These are phyloP conservation scores for Tapera naevia DNA, from an alignment of 2,797 vertebrate genomes.

Conservation along the genomic window DNA sequence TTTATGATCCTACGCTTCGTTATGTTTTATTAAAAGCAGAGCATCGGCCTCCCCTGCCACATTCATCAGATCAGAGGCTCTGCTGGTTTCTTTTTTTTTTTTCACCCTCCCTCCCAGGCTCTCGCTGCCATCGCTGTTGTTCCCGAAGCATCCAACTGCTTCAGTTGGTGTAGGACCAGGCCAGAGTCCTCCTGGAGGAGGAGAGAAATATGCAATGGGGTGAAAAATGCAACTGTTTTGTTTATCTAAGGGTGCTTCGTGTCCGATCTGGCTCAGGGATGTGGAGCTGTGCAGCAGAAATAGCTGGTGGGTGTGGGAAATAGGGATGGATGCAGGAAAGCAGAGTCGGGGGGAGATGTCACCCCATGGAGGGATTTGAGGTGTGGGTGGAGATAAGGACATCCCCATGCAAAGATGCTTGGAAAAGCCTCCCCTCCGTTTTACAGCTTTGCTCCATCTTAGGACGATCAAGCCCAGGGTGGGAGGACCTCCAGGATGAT, in stretches of 20 bases:
- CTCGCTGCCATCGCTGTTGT: not conserved
- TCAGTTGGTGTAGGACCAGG: fast-evolving
- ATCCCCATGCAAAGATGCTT: not conserved
- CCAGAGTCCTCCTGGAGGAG: not conserved
- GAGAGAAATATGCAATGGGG: not conserved
- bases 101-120: not conserved
- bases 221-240: not conserved
- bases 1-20: slow-evolving; percentile 75
- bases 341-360: fast-evolving
- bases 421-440: fast-evolving
- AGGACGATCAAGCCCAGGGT: fast-evolving
- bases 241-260: fast-evolving
- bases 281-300: not conserved
- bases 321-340: not conserved
- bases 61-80: not conserved
- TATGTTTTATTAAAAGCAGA: slow-evolving; percentile 77
- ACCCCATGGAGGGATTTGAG: not conserved
- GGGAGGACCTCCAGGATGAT: fast-evolving
- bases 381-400: not conserved
- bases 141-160: not conserved
- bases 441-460: not conserved
- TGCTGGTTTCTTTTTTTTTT: fast-evolving
- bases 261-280: fast-evolving
- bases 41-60: slow-evolving; percentile 24
- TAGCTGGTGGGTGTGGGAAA: not conserved